Conservation (phyloP, 2,113 vertebrate species). For the Gymnogyps californianus region DNA sequence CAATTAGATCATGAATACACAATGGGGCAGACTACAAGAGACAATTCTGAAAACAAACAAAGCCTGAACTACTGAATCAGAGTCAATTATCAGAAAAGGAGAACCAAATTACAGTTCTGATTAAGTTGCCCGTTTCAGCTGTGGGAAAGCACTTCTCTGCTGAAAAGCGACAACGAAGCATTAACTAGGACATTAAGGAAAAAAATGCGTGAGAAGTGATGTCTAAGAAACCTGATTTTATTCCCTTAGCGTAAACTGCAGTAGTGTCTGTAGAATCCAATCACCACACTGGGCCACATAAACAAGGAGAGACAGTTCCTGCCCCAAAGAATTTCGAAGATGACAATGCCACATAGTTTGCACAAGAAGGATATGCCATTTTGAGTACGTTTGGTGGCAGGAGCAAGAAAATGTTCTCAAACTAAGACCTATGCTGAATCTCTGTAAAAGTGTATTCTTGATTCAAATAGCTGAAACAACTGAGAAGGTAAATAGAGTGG, state of each 20-base stretch:
- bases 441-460: background rate
- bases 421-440: background rate
- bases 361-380: background rate
- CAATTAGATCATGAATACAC: background rate
- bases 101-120: background rate
- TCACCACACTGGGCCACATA: background rate
- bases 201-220: background rate
- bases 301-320: background rate
- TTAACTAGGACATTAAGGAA: background rate
- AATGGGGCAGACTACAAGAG: background rate
- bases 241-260: background rate
- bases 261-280: background rate
- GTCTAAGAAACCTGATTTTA: background rate
- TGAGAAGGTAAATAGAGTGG: background rate
- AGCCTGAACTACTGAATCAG: background rate
- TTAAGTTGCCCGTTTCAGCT: background rate
- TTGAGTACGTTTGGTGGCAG: background rate
- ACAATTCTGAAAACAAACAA: background rate
- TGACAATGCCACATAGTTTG: background rate
- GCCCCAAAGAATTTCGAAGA: background rate
- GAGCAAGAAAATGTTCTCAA: background rate
- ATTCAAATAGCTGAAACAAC: background rate
- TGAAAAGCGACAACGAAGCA: background rate
- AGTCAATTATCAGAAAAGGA: background rate
- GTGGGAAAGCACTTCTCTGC: background rate